Evolutionary conservation across 92 coral and sea anemone species (phyloP), one percentile per base, ranked within the genome.

Genomic region (Epizoanthus illoricatus): DNA sequence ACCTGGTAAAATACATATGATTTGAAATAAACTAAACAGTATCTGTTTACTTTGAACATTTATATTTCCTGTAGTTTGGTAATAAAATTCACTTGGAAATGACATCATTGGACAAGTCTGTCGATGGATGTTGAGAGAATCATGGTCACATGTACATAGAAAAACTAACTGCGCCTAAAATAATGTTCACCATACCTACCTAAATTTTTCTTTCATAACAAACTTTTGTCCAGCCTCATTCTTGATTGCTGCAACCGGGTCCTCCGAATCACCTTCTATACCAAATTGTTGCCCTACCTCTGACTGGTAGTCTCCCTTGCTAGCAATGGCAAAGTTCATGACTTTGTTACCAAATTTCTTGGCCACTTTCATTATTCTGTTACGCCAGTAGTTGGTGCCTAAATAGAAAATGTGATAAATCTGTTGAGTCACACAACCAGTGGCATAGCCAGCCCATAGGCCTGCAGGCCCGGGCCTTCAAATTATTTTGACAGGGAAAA

Each of bases 301-400:
- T 0, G 80, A 20, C 0, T 16, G 0, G 56, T 76, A 92, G 16
- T 92, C 95, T 0, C 13, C n/a, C 10, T 75, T 83, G 28, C 82
- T 47, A 2, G 98, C 93, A 76, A 94, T 89, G 12, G 98, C 98
- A 79, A 85, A 94, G 89, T 71, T 89, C 81, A 94, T 78, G 5
- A 79, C 94, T 71, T 88, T 92, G 52, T 78, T 85, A 19, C 78
- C 73, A 69, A 87, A 92, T 20, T 70, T 80, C 33, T 47, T 74
- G 61, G 94, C 90, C 62, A 84, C 94, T 67, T 94, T 94, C 70
- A 94, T 45, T 3, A 94, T 89, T 73, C 98, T 84, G 88, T 94
- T 94, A 24, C 98, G 92, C 98, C 98, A 94, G 81, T 94, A 94
- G 84, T 84, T 90, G 13, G 96, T 89, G 4, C 99, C 99, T 96